Evolutionary conservation across 2,888 invertebrate species (phyloP), one percentile per base, ranked within the genome.

Genomic region (Cryptops parisi): DNA sequence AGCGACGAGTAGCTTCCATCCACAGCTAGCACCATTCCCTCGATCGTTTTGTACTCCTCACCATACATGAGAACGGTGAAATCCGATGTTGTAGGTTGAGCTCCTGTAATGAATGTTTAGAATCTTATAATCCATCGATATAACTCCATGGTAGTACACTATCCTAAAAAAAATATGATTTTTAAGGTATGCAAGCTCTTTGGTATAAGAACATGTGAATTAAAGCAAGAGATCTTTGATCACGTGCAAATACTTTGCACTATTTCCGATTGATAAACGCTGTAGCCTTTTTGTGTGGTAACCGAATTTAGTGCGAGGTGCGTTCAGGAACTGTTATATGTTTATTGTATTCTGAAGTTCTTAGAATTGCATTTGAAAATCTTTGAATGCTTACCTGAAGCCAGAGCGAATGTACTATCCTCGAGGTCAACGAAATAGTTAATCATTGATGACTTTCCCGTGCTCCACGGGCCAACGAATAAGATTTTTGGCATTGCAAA

Each of bases 51-150:
- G 54, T 61, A 58, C 5, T 56, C 54, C 4, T 58, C 24, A 22
- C 63, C 64, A 54, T 64, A 47, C 24, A 58, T 58, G 2, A 66
- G 38, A 2, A 66, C 62, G 1, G 62, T 63, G 56, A 66, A 66
- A 53, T 66, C 65, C n/a, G 62, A 60, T 5, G 66, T 66, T 1
- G 66, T 66, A 5, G 66, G 66, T 40, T 66, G 63, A 46, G 65
- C 65, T 17, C 66, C 66, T 66, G 23, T 17, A 49, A 40, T 4
- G 17, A 52, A 4, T 12, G 19, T 3, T 46, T 45, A 39, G 40
- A 39, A 24, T 49, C 38, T 6, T 12, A 9, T 2, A 24, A 44
- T 33, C 27, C 4, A n/a, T 3, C 12, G 23, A 38, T 1, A 21
- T 21, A 22, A 45, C n/a, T n/a, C n/a, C n/a, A n/a, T n/a, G n/a